phyloP scores from a whole-genome alignment of 2,113 vertebrate species.

The Tragelaphus scriptus region DNA sequence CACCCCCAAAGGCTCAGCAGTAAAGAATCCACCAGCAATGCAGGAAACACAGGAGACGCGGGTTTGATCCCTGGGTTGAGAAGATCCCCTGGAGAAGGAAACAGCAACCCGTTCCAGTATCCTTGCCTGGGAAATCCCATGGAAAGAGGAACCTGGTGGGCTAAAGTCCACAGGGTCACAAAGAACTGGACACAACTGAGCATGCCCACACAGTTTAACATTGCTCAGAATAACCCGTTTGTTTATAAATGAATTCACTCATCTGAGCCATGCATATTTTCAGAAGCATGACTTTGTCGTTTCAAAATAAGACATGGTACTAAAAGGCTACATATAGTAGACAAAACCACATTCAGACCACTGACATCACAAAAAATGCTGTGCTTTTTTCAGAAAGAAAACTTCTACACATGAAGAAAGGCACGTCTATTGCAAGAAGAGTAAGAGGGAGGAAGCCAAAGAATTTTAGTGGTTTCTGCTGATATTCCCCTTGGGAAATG shows the following conservation, averaged over 20 bases:
- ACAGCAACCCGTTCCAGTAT: neutral
- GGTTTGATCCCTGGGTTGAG: neutral
- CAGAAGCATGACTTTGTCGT: neutral
- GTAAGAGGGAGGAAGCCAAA: neutral
- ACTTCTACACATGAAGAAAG: neutral
- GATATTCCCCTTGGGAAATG: neutral
- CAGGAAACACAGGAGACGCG: accelerated
- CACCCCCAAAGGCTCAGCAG: neutral
- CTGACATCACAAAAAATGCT: neutral
- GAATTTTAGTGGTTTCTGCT: neutral
- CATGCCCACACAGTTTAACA: neutral
- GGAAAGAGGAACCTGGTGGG: neutral
- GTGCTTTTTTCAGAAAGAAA: neutral
- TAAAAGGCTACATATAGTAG: neutral
- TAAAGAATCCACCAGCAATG: neutral
- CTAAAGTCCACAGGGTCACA: neutral
- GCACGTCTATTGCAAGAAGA: neutral
- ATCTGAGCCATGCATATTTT: constrained; percentile 22
- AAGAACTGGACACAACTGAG: neutral
- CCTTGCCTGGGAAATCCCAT: neutral
- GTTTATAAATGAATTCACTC: constrained; percentile 16
- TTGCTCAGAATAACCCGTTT: neutral
- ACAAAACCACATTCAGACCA: neutral
- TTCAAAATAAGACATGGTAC: constrained; percentile 9
- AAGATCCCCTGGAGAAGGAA: neutral